Conservation (phyloP, 2,797 vertebrate genomes). For the Thamnophis elegans region DNA sequence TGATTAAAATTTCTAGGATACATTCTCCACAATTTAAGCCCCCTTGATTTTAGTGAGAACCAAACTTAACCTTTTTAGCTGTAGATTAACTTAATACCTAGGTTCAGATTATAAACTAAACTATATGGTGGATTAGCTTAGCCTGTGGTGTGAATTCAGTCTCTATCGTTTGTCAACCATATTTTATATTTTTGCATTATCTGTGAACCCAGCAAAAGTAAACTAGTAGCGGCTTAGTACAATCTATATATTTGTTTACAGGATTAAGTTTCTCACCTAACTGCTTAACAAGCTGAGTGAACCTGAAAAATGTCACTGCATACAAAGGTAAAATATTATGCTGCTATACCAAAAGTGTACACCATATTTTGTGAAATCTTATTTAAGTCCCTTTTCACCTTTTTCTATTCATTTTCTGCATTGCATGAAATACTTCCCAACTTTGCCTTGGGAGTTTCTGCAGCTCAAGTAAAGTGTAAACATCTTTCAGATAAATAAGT, state of each 20-base stretch:
- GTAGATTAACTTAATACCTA: not conserved
- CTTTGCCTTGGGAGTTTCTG: not conserved
- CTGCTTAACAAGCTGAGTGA: not conserved
- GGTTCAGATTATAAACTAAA: not conserved
- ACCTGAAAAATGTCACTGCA: not conserved
- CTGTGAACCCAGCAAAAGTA: not conserved
- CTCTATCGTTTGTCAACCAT: not conserved
- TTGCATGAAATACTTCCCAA: not conserved
- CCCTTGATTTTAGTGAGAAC: not conserved
- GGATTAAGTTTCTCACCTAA: not conserved
- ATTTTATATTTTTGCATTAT: not conserved
- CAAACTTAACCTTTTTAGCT: not conserved
- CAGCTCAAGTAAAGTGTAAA: not conserved
- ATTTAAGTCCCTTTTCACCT: not conserved
- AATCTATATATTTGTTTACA: not conserved
- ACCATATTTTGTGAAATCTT: not conserved
- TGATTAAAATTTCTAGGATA: not conserved
- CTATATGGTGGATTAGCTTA: not conserved
- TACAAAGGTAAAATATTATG: not conserved
- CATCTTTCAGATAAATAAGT: not conserved
- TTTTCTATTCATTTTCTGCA: not conserved
- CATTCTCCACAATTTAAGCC: not conserved
- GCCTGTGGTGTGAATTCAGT: not conserved
- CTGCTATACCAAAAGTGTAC: not conserved
- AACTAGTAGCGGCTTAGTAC: not conserved